A percentile compares a stretch with the other conserved stretches of the same genome.
Evolutionary conservation across 1,140 invertebrate species (phyloP).

Genomic region (Odontomachus brunneus): DNA sequence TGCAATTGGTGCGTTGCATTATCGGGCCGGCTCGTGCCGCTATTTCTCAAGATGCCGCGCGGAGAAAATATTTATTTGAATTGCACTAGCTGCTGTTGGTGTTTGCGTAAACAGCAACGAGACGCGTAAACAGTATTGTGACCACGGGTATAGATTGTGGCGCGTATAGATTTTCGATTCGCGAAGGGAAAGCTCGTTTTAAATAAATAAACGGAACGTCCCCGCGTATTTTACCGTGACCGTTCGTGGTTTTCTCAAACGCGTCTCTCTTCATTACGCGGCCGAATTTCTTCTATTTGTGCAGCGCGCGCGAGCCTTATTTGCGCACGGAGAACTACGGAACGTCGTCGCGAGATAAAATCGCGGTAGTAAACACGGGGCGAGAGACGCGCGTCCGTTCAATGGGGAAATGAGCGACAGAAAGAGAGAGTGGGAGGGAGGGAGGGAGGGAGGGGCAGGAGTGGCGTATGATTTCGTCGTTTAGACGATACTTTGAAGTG

Average conservation of each 20-base stretch:
- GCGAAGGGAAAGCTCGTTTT: too few relatives aligned
- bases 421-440: background rate
- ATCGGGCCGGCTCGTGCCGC: background rate
- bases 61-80: background rate
- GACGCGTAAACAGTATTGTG: too few relatives aligned
- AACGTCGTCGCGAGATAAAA: background rate
- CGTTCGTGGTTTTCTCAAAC: too few relatives aligned
- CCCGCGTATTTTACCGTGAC: too few relatives aligned
- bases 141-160: too few relatives aligned
- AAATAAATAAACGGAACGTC: too few relatives aligned
- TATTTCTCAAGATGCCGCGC: background rate
- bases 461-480: slow-evolving; percentile 9
- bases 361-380: background rate
- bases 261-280: too few relatives aligned
- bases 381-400: background rate
- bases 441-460: too few relatives aligned
- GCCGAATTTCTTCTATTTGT: too few relatives aligned
- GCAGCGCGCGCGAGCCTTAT: too few relatives aligned
- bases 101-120: background rate
- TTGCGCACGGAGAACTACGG: background rate
- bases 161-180: too few relatives aligned
- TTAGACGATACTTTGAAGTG: slow-evolving; percentile 23
- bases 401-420: background rate
- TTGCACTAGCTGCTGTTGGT: background rate
- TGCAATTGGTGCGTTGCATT: slow-evolving; percentile 4